Conservation (phyloP, 2,113 vertebrate genomes). For the Oreochromis spilurus region DNA sequence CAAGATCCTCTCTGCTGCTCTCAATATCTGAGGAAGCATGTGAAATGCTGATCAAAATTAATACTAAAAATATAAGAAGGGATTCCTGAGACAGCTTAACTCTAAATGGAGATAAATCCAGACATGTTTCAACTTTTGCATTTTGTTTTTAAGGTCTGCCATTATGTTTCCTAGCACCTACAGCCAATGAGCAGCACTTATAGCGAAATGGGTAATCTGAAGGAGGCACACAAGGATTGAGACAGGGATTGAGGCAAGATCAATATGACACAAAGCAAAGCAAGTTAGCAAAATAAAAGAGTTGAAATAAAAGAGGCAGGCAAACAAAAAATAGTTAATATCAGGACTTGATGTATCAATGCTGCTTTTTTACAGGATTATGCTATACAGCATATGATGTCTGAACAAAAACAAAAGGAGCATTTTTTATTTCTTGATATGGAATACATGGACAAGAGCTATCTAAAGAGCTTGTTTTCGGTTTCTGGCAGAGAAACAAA, state of each 20-base stretch:
- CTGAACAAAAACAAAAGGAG: background rate
- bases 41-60: background rate
- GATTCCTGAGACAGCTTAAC: background rate
- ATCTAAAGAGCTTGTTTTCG: background rate
- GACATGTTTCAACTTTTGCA: background rate
- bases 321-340: conserved; percentile 2
- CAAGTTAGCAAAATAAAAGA: conserved; percentile 40
- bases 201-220: background rate
- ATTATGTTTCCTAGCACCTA: conserved; percentile 26
- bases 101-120: conserved; percentile 1
- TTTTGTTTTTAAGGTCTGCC: background rate
- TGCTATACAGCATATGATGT: background rate
- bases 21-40: background rate
- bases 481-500: background rate
- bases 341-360: background rate
- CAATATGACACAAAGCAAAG: conserved; percentile 42
- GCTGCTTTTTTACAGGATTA: background rate
- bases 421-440: background rate
- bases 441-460: background rate
- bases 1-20: background rate
- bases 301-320: conserved; percentile 31
- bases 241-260: background rate
- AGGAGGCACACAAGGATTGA: background rate
- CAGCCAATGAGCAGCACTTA: background rate
- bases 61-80: background rate